phyloP scores from a whole-genome alignment of 2,113 vertebrate genomes.

The Elephas maximus region DNA sequence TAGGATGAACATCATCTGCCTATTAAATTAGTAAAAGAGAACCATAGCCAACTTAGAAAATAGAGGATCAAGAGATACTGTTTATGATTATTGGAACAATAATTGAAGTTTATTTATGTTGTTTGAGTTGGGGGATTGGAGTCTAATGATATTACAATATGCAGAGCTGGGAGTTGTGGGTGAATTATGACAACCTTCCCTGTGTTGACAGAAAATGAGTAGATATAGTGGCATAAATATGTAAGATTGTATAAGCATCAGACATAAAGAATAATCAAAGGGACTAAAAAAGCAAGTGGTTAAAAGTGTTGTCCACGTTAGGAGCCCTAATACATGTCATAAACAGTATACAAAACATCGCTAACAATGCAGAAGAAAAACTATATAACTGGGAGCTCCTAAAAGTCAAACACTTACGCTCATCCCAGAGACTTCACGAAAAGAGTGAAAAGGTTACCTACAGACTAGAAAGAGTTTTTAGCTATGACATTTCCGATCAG shows the following conservation, averaged over 20 bases:
- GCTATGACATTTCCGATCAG: too few species aligned
- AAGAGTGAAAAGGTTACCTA: too few species aligned
- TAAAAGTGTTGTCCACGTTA: neutral
- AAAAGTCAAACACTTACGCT: too few species aligned
- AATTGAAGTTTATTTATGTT: slow-evolving; percentile 51
- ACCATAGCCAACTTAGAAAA: slow-evolving; percentile 29
- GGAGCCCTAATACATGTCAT: too few species aligned
- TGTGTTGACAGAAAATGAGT: neutral
- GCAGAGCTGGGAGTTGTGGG: neutral
- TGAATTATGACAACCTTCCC: slow-evolving; percentile 22
- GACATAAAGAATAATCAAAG: neutral
- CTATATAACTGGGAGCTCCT: too few species aligned
- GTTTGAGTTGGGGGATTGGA: slow-evolving; percentile 33
- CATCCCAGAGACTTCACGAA: too few species aligned
- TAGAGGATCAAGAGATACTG: slow-evolving; percentile 1
- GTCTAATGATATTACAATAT: neutral
- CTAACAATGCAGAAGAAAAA: too few species aligned
- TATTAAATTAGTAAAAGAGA: slow-evolving; percentile 63
- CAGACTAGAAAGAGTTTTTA: too few species aligned
- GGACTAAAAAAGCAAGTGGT: slow-evolving; percentile 7
- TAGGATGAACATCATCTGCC: neutral
- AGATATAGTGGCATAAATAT: slow-evolving; percentile 4
- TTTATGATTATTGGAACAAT: slow-evolving; percentile 12
- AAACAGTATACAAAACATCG: too few species aligned
- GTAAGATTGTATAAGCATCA: slow-evolving; percentile 26